Conservation (phyloP, 2,113 vertebrate species). For the Capreolus pygargus region DNA sequence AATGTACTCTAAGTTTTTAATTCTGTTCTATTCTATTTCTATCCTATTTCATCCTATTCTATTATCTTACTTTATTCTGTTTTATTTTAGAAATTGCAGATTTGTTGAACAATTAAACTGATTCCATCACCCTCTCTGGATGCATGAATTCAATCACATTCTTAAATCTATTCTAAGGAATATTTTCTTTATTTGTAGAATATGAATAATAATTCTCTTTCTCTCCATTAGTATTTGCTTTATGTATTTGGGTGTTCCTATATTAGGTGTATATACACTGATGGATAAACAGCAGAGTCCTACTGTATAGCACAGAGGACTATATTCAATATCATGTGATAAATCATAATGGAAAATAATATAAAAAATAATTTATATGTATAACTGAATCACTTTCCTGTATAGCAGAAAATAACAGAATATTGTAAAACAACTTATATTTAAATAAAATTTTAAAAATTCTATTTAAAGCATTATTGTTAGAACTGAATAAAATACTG, state of each 20-base stretch:
- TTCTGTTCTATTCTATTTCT: not conserved
- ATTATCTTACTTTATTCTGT: not conserved
- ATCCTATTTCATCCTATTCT: not conserved
- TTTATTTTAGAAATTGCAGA: not conserved
- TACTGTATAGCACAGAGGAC: not conserved
- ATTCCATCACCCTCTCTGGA: not conserved
- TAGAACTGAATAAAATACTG: not conserved
- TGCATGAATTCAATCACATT: not conserved
- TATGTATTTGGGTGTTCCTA: not conserved
- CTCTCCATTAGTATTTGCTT: not conserved
- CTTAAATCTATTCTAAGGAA: not conserved
- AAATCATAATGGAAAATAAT: not conserved
- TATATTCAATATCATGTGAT: not conserved
- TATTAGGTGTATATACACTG: not conserved
- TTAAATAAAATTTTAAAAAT: not conserved
- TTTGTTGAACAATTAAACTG: not conserved
- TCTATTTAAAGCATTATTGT: not conserved
- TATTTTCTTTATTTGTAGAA: not conserved
- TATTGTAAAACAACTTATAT: not conserved
- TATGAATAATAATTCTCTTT: not conserved
- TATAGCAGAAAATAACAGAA: not conserved
- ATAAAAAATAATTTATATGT: not conserved
- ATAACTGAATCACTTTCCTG: not conserved
- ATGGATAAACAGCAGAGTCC: not conserved
- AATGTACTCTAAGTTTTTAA: not conserved